phyloP scores from a whole-genome alignment of 2,113 vertebrate genomes.

The Dipodomys spectabilis region DNA sequence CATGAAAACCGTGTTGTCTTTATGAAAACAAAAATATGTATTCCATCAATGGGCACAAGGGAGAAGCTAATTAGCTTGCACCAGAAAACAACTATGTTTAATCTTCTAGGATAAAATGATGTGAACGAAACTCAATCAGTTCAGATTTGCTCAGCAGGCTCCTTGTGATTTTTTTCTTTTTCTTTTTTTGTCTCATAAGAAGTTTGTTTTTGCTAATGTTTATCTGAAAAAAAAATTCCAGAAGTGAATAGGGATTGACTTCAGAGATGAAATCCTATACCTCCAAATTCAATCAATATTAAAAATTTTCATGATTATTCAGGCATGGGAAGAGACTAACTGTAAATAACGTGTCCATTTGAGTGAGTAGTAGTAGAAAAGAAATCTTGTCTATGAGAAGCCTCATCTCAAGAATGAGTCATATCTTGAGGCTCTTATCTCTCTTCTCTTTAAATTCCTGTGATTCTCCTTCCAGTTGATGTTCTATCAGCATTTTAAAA shows the following conservation, averaged over 20 bases:
- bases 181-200: constrained; percentile 1
- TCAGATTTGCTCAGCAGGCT: constrained; percentile 56
- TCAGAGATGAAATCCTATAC: constrained; percentile 8
- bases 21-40: constrained; percentile 73
- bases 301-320: constrained; percentile 38
- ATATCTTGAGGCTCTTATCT: background rate
- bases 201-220: constrained; percentile 60
- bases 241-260: constrained; percentile 9
- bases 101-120: constrained; percentile 72
- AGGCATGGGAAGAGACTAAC: background rate
- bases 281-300: constrained; percentile 4
- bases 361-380: background rate
- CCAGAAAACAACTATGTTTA: constrained; percentile 71
- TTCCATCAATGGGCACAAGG: constrained; percentile 68
- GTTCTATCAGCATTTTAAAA: constrained; percentile 21
- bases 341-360: background rate
- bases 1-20: constrained; percentile 69
- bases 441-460: background rate
- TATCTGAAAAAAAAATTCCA: constrained; percentile 49
- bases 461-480: background rate
- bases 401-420: background rate
- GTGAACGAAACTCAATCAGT: constrained; percentile 61
- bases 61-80: constrained; percentile 75
- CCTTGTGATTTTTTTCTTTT: constrained; percentile 32
- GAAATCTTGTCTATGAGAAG: background rate